These are phyloP conservation scores for Girardinichthys multiradiatus DNA, from an alignment of 2,113 vertebrate genomes.

Conservation along the genomic window DNA sequence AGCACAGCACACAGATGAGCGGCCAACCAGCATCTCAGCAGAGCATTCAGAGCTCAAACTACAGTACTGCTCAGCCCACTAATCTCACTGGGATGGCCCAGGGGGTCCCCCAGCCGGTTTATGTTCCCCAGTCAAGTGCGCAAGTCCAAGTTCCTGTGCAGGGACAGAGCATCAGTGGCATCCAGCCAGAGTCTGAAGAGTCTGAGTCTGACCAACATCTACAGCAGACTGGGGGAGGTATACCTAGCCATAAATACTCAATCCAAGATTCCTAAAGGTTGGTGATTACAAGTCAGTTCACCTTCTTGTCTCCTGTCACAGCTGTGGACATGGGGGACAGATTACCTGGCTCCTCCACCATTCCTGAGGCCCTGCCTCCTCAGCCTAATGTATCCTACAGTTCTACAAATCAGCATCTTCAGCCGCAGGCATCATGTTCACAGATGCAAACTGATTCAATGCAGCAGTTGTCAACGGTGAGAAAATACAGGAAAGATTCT, in stretches of 20 bases:
- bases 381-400: slow-evolving; percentile 63
- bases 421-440: slow-evolving; percentile 51
- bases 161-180: slow-evolving; percentile 45
- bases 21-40: slow-evolving; percentile 62
- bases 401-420: slow-evolving; percentile 63
- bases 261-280: neutral
- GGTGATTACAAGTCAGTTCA: neutral
- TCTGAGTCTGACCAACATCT: slow-evolving; percentile 85
- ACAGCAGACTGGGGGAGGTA: slow-evolving; percentile 86
- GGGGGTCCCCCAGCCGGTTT: slow-evolving; percentile 21
- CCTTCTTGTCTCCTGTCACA: slow-evolving; percentile 15
- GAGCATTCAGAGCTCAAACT: slow-evolving; percentile 59
- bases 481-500: slow-evolving; percentile 13
- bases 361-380: slow-evolving; percentile 58
- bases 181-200: slow-evolving; percentile 85
- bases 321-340: slow-evolving; percentile 53
- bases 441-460: slow-evolving; percentile 65
- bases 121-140: slow-evolving; percentile 52
- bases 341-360: slow-evolving; percentile 44
- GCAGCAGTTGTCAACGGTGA: slow-evolving; percentile 60
- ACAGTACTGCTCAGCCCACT: slow-evolving; percentile 57
- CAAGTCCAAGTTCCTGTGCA: slow-evolving; percentile 51
- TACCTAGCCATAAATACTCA: neutral
- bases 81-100: slow-evolving; percentile 48
- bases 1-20: slow-evolving; percentile 61